Percentiles rank a stretch among this genome's conserved stretches.
Conservation (phyloP, 2,113 vertebrate genomes). For the Psittacus erithacus region DNA sequence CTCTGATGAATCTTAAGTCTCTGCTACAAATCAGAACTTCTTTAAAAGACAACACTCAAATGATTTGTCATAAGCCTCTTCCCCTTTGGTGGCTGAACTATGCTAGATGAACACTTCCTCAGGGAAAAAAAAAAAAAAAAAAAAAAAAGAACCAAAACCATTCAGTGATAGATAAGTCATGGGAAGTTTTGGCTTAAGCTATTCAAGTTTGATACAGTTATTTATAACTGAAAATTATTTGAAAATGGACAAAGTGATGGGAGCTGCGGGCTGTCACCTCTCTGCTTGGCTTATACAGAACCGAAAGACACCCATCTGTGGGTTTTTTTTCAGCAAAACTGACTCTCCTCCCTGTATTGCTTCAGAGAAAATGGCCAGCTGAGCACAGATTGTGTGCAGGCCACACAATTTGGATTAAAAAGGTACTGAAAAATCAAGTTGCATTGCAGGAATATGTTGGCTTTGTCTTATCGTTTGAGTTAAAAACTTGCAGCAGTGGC, state of each 20-base stretch:
- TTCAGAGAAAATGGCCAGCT: not conserved
- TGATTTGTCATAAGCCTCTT: not conserved
- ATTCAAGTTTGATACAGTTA: no score
- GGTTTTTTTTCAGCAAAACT: no score
- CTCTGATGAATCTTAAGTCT: not conserved
- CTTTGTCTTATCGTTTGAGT: not conserved
- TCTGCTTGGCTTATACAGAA: rapidly evolving
- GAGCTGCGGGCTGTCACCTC: not conserved
- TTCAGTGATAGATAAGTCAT: not conserved
- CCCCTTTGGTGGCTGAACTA: not conserved
- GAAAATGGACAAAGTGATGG: not conserved
- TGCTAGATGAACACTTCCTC: no score
- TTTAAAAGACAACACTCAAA: not conserved
- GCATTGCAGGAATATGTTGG: not conserved
- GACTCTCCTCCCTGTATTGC: not conserved
- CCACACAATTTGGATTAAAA: not conserved
- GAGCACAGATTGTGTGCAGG: not conserved
- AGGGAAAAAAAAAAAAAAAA: not conserved
- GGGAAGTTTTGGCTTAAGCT: not conserved
- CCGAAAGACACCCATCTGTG: not conserved
- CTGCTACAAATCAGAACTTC: not conserved
- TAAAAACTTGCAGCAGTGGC: not conserved
- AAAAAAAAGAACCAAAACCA: not conserved
- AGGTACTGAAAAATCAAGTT: not conserved
- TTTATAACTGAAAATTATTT: not conserved